These are phyloP conservation scores for Xanthia togata DNA, from an alignment of 2,888 invertebrate genomes.

Conservation along the genomic window DNA sequence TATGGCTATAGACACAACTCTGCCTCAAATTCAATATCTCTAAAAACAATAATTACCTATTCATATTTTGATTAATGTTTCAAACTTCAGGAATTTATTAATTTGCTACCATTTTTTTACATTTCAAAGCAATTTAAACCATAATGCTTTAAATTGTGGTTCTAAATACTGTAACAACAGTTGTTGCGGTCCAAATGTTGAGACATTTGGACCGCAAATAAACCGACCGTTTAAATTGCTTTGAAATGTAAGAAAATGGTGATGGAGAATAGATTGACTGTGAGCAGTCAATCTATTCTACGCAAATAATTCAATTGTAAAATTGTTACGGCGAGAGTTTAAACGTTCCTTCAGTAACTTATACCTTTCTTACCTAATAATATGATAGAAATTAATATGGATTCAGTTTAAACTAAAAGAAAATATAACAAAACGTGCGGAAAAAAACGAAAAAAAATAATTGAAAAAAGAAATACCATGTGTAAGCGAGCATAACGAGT, in stretches of 20 bases:
- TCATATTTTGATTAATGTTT: conserved; percentile 18
- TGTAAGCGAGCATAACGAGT: conserved; percentile 16
- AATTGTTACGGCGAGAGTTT: background rate
- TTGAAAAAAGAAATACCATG: background rate
- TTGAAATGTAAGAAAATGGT: too few species aligned
- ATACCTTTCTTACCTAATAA: too few species aligned
- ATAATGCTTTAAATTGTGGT: background rate
- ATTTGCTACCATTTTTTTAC: conserved; percentile 1
- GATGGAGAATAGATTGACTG: too few species aligned
- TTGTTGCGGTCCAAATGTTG: background rate
- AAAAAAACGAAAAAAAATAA: background rate
- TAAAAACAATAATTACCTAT: conserved; percentile 19
- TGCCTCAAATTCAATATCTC: conserved; percentile 1
- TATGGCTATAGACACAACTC: background rate
- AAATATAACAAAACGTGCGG: background rate
- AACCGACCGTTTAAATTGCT: too few species aligned
- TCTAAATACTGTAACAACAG: background rate
- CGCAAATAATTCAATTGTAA: conserved; percentile 1
- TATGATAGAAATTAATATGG: background rate
- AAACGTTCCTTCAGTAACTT: background rate
- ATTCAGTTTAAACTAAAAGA: background rate
- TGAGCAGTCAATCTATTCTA: conserved; percentile 15
- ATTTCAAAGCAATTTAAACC: background rate
- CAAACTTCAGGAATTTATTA: background rate
- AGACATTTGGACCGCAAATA: too few species aligned